Evolutionary conservation across 2,113 vertebrate species (phyloP).

Genomic region (Plecturocebus donacophilus): DNA sequence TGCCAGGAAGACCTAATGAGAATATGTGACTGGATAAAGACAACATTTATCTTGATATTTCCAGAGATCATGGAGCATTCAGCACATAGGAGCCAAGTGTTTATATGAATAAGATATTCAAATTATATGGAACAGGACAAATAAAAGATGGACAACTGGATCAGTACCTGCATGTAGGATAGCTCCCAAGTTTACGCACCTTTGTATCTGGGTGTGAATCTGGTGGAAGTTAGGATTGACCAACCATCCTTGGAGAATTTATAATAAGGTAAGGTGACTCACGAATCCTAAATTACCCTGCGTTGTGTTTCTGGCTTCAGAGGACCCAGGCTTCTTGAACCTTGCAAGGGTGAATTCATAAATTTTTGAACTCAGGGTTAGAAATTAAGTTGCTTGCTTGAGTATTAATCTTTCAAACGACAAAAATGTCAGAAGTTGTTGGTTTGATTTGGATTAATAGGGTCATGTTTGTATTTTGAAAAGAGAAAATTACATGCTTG

Average conservation of each 20-base stretch:
- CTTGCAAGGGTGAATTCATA: neutral
- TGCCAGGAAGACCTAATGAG: conserved; percentile 9
- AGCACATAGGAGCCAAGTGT: neutral
- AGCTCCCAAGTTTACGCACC: neutral
- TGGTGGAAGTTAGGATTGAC: conserved; percentile 7
- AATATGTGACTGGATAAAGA: neutral
- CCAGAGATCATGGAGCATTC: neutral
- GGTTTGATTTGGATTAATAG: conserved; percentile 57
- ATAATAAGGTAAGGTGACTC: neutral
- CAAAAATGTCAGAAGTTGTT: conserved; percentile 40
- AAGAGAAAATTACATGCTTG: conserved; percentile 59
- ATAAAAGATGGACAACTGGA: neutral
- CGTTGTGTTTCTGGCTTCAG: neutral
- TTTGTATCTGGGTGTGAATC: neutral
- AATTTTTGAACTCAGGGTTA: conserved; percentile 53
- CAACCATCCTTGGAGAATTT: neutral
- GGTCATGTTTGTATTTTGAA: conserved; percentile 53
- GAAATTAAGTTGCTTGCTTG: conserved; percentile 60
- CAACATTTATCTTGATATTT: neutral
- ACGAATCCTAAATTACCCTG: neutral
- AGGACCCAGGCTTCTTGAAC: conserved; percentile 21
- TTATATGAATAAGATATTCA: conserved; percentile 14
- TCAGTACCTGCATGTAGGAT: neutral
- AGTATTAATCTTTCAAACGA: conserved; percentile 58
- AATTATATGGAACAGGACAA: neutral